Evolutionary conservation across 2,797 vertebrate species (phyloP).

Genomic region (Thripadectes ignobilis): DNA sequence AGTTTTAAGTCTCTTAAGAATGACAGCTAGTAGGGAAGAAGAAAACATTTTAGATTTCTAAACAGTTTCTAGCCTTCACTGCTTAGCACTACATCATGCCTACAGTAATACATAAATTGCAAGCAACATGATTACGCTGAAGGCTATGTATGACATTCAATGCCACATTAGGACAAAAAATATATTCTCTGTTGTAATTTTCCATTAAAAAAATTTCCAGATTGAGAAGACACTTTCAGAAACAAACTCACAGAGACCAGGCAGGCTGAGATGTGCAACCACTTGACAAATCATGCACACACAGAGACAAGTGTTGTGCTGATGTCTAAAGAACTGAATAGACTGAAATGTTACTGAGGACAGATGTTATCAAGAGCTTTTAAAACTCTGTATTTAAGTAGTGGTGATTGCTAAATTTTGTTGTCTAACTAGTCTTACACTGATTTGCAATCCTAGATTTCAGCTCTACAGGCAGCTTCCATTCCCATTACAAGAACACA

Average conservation of each 20-base stretch:
- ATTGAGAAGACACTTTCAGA: neutral
- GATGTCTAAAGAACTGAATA: neutral
- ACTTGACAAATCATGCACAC: neutral
- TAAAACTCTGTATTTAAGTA: neutral
- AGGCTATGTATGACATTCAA: neutral
- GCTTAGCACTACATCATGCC: neutral
- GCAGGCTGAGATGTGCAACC: neutral
- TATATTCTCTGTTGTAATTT: neutral
- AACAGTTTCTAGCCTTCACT: neutral
- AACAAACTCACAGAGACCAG: neutral
- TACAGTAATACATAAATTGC: neutral
- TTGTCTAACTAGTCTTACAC: neutral
- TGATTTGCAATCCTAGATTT: neutral
- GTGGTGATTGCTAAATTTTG: neutral
- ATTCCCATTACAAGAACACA: neutral
- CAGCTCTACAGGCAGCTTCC: neutral
- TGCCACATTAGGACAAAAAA: neutral
- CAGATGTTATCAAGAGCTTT: neutral
- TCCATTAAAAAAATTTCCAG: neutral
- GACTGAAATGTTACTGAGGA: neutral
- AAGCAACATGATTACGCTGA: neutral
- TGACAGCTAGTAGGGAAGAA: neutral
- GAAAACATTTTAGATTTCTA: neutral
- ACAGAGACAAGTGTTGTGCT: neutral
- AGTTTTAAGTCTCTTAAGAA: neutral